A percentile compares a stretch with the other conserved stretches of the same genome.
Conservation (phyloP, 2,797 vertebrate species). For the Poecilia gillii region DNA sequence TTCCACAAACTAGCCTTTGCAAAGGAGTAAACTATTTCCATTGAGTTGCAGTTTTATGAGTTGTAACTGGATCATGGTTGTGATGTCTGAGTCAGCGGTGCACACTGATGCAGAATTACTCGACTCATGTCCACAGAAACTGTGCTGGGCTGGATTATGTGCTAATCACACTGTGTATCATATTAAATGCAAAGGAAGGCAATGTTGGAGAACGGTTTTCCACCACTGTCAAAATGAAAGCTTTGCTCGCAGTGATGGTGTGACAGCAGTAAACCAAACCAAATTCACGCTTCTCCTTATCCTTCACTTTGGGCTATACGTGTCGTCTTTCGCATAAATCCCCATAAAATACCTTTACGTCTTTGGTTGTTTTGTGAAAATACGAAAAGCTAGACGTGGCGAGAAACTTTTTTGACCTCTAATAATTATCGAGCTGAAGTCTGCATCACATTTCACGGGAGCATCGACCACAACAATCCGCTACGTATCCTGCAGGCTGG, state of each 20-base stretch:
- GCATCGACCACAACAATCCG: slow-evolving; percentile 48
- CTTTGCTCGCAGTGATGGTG: neutral
- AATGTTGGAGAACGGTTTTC: neutral
- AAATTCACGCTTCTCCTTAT: neutral
- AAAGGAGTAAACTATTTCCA: neutral
- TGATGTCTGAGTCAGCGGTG: neutral
- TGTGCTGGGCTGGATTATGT: neutral
- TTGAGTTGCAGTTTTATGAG: neutral
- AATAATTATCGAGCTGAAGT: slow-evolving; percentile 48
- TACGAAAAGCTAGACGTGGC: neutral
- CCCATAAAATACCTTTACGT: neutral
- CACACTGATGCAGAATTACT: neutral
- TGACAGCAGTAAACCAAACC: neutral
- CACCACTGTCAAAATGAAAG: neutral
- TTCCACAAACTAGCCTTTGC: neutral
- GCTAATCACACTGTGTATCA: neutral
- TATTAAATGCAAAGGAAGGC: neutral
- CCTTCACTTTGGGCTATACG: neutral
- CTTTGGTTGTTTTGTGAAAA: neutral
- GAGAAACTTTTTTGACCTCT: slow-evolving; percentile 27
- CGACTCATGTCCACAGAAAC: neutral
- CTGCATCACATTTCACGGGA: slow-evolving; percentile 54
- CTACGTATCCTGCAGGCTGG: slow-evolving; percentile 42
- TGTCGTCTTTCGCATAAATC: neutral
- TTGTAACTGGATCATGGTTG: neutral